Evolutionary conservation across 2,113 vertebrate species (phyloP).

Genomic region (Cynocephalus volans): DNA sequence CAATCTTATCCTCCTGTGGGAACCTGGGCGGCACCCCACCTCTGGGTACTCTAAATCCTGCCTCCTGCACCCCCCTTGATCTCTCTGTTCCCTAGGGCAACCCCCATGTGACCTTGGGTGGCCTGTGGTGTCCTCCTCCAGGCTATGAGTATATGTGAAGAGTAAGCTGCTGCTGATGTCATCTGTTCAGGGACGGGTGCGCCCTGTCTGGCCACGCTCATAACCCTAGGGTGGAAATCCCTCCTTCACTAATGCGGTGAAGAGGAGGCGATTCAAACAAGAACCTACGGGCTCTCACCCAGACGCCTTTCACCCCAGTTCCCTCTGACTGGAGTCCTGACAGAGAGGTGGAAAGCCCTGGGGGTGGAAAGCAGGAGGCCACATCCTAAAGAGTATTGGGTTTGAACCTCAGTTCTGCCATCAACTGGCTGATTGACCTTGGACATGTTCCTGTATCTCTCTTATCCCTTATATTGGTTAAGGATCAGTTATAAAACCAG

Average conservation of each 20-base stretch:
- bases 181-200: not conserved
- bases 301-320: not conserved
- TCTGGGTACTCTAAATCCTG: not conserved
- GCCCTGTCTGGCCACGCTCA: not conserved
- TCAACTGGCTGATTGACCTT: not conserved
- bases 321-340: not conserved
- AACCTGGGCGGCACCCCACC: not conserved
- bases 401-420: not conserved
- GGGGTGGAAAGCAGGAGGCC: not conserved
- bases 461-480: not conserved
- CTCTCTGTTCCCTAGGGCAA: not conserved
- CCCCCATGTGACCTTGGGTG: not conserved
- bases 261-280: not conserved
- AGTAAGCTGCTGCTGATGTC: not conserved
- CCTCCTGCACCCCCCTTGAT: not conserved
- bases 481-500: conserved; percentile 1
- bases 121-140: not conserved
- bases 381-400: not conserved
- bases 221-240: not conserved
- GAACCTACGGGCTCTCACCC: not conserved
- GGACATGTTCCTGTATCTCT: not conserved
- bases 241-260: not conserved
- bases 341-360: not conserved
- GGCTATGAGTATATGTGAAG: not conserved
- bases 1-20: not conserved